Conservation (phyloP, 1,140 invertebrate genomes). For the Aphelinus atriplicis region DNA sequence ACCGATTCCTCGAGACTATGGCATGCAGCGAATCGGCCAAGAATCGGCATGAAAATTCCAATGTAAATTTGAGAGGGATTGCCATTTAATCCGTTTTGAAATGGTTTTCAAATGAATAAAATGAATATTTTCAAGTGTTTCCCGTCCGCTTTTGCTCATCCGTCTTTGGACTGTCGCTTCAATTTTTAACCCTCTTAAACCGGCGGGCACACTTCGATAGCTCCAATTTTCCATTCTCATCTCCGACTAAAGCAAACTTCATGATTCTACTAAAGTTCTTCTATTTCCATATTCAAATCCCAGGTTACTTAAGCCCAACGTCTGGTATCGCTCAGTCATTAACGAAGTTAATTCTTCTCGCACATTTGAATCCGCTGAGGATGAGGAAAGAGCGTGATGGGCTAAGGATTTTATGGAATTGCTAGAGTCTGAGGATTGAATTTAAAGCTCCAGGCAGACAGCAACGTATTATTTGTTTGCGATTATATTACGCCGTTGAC, state of each 20-base stretch:
- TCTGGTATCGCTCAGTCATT: constrained; percentile 34
- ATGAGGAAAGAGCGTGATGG: constrained; percentile 8
- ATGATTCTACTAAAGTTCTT: constrained; percentile 32
- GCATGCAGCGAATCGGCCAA: constrained; percentile 1
- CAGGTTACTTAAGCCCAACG: constrained; percentile 36
- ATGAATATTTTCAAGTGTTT: constrained; percentile 32
- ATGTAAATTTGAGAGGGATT: constrained; percentile 12
- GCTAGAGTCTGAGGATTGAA: constrained; percentile 25
- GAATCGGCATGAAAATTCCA: constrained; percentile 21
- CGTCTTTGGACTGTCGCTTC: not conserved
- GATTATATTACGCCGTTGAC: not conserved
- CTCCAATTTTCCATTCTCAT: constrained; percentile 35
- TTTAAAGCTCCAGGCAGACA: constrained; percentile 15
- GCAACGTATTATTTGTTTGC: constrained; percentile 19
- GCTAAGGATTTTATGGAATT: constrained; percentile 36
- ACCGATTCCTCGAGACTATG: no score
- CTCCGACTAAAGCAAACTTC: constrained; percentile 30
- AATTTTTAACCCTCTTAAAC: constrained; percentile 5
- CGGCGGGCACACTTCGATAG: constrained; percentile 20
- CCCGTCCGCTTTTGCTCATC: not conserved
- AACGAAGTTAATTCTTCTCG: constrained; percentile 38
- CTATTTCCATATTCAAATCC: constrained; percentile 42
- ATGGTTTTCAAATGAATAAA: constrained; percentile 27
- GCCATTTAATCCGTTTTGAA: constrained; percentile 28
- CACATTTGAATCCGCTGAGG: constrained; percentile 33